phyloP scores from a whole-genome alignment of 1,140 invertebrate genomes.

The Drosophila watanabei region DNA sequence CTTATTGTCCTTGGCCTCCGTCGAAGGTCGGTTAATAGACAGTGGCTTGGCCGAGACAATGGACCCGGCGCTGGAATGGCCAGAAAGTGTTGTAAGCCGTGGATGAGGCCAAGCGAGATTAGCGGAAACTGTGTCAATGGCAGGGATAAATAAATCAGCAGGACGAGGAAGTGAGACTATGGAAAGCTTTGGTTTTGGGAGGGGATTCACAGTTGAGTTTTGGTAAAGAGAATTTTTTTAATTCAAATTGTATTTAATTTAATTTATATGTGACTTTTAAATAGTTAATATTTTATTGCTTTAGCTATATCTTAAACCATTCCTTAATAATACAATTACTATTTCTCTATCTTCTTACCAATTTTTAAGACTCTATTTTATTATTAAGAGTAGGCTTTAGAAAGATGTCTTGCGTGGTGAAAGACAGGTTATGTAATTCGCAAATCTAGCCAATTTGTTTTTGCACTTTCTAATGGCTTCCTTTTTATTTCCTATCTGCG shows the following conservation, averaged over 20 bases:
- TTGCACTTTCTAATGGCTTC: constrained; percentile 75
- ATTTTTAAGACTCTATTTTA: background rate
- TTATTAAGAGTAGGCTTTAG: background rate
- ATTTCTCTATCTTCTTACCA: background rate
- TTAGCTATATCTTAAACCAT: background rate
- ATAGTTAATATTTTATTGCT: background rate
- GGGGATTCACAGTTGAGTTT: background rate
- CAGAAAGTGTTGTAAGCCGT: constrained; percentile 57
- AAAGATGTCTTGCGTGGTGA: constrained; percentile 12
- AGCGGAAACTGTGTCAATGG: constrained; percentile 54
- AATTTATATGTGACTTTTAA: too few relatives aligned
- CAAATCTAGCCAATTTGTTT: constrained; percentile 60
- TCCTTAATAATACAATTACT: background rate
- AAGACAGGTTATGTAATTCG: constrained; percentile 34
- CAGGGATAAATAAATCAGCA: constrained; percentile 28
- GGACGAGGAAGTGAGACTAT: constrained; percentile 6
- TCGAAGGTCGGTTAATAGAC: constrained; percentile 60
- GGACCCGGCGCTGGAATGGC: background rate
- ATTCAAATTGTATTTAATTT: background rate
- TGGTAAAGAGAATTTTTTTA: background rate
- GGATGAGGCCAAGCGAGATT: constrained; percentile 13
- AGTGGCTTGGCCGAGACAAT: constrained; percentile 18
- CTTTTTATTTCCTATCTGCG: constrained; percentile 56
- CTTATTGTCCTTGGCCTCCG: constrained; percentile 71
- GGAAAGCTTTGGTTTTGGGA: background rate